phyloP scores from a whole-genome alignment of 2,797 vertebrate genomes.

The Urosaurus nigricauda region DNA sequence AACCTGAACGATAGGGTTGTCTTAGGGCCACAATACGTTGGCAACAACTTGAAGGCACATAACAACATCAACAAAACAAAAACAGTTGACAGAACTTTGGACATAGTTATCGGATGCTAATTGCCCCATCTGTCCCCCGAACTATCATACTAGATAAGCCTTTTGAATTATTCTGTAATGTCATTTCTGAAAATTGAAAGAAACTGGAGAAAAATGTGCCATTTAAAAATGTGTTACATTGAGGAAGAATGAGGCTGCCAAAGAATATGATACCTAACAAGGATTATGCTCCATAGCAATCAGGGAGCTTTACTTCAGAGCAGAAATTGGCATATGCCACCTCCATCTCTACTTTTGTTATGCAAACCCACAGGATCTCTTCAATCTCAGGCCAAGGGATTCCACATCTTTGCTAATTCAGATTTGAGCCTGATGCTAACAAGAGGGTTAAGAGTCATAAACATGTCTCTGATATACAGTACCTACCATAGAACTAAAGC shows the following conservation, averaged over 20 bases:
- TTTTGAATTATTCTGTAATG: neutral
- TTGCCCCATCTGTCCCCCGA: no score
- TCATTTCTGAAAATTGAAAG: constrained; percentile 24
- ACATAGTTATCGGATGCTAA: constrained; percentile 65
- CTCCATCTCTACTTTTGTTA: neutral
- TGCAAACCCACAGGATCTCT: neutral
- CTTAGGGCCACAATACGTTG: no score
- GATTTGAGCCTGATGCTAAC: neutral
- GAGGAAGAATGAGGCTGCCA: neutral
- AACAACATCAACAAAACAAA: no score
- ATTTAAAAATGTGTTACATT: constrained; percentile 5
- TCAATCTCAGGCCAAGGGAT: neutral
- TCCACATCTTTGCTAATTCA: neutral
- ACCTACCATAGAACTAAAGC: neutral
- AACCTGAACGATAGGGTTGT: no score
- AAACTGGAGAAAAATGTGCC: constrained; percentile 51
- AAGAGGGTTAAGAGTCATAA: neutral
- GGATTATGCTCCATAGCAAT: neutral
- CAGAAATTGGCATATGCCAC: neutral
- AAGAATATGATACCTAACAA: neutral
- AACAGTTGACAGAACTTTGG: constrained; percentile 54
- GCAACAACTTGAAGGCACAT: no score
- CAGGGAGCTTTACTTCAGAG: neutral
- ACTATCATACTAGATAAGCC: neutral
- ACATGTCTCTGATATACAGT: neutral